phyloP scores from a whole-genome alignment of 2,888 invertebrate species.

The Drosophila putrida region DNA sequence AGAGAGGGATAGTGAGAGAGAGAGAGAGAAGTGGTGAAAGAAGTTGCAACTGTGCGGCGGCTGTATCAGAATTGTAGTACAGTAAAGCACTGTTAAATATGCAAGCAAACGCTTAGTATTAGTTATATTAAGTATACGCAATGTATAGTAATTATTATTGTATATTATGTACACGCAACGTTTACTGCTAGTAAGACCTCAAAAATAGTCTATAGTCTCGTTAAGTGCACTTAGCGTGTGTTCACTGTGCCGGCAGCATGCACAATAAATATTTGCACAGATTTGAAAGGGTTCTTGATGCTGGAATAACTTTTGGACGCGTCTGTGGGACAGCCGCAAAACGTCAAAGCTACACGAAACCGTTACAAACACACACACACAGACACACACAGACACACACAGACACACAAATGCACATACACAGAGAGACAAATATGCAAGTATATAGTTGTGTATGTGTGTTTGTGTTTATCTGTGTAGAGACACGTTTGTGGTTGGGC shows the following conservation, averaged over 20 bases:
- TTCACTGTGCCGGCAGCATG: conserved; percentile 36
- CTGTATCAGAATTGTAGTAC: conserved; percentile 33
- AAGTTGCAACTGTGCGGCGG: conserved; percentile 37
- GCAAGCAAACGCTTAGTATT: neutral
- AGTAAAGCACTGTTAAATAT: conserved; percentile 16
- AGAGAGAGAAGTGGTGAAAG: too few relatives aligned
- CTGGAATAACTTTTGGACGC: conserved; percentile 40
- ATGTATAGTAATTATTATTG: too few relatives aligned
- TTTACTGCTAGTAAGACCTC: too few relatives aligned
- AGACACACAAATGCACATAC: neutral
- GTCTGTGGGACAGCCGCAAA: conserved; percentile 39
- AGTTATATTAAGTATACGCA: conserved; percentile 4
- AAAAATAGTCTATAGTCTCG: too few relatives aligned
- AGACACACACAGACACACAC: conserved; percentile 2
- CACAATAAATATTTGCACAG: conserved; percentile 65
- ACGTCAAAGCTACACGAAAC: conserved; percentile 38
- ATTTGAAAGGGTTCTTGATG: conserved; percentile 53
- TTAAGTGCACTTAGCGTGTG: conserved; percentile 5
- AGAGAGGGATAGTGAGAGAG: neutral
- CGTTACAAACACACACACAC: conserved; percentile 17
- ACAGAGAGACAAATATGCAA: conserved; percentile 8
- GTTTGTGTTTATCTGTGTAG: conserved; percentile 26
- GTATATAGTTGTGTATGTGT: conserved; percentile 30
- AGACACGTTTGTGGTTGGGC: conserved; percentile 38
- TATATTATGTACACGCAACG: too few relatives aligned